Evolutionary conservation across 2,113 vertebrate species (phyloP).

Genomic region (Genyomyrus donnyi): DNA sequence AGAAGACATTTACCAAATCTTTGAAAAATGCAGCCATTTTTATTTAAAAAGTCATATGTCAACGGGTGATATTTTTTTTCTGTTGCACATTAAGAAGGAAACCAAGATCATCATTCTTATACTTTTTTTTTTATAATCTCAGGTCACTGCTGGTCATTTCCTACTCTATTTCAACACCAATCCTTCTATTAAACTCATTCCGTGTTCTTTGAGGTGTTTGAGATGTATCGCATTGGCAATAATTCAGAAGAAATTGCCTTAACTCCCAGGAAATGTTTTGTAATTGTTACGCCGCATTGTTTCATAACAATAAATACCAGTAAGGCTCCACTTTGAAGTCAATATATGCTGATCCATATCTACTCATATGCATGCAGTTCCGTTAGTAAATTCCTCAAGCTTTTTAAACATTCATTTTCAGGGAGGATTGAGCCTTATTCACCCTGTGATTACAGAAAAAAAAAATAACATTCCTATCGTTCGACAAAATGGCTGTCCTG

Average conservation of each 20-base stretch:
- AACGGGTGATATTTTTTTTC: not conserved
- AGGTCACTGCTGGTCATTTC: not conserved
- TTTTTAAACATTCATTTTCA: not conserved
- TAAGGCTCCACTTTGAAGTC: not conserved
- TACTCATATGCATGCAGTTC: too few relatives aligned
- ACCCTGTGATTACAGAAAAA: not conserved
- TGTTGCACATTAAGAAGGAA: not conserved
- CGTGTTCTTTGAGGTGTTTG: not conserved
- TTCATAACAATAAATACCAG: not conserved
- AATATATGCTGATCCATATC: not conserved
- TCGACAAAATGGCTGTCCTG: not conserved
- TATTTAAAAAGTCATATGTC: not conserved
- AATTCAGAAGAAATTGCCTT: not conserved
- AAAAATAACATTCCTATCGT: not conserved
- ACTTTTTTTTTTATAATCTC: not conserved
- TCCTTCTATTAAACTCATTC: not conserved
- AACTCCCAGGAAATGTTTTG: not conserved
- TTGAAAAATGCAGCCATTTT: not conserved
- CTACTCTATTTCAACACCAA: not conserved
- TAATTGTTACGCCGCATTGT: not conserved
- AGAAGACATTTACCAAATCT: not conserved
- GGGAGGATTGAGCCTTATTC: not conserved
- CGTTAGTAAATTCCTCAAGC: not conserved
- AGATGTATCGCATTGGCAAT: not conserved
- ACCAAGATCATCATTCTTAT: not conserved